Percentiles rank a stretch among this genome's conserved stretches.
These are phyloP conservation scores for Neolamprologus tretocephalus DNA, from an alignment of 2,113 vertebrate species.

Conservation along the genomic window DNA sequence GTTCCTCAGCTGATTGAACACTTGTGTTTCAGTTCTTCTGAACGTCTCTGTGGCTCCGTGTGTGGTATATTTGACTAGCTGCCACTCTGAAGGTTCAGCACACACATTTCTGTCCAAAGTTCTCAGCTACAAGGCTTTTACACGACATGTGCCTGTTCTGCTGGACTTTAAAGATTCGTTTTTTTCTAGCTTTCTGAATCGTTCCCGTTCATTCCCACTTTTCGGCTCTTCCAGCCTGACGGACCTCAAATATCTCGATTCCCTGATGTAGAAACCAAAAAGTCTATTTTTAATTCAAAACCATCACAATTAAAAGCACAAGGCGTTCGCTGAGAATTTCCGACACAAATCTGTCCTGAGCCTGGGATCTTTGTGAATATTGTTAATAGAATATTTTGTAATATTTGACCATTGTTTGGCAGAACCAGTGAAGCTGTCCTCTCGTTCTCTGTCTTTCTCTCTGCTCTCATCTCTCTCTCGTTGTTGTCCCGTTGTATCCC, in stretches of 20 bases:
- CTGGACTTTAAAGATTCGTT: slow-evolving; percentile 5
- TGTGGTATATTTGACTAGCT: slow-evolving; percentile 59
- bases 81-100: slow-evolving; percentile 48
- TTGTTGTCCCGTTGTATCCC: slow-evolving; percentile 65
- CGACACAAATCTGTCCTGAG: slow-evolving; percentile 59
- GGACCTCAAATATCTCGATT: slow-evolving; percentile 32
- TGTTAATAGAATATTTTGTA: slow-evolving; percentile 81
- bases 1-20: slow-evolving; percentile 40
- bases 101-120: slow-evolving; percentile 58
- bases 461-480: background rate
- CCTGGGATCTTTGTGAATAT: slow-evolving; percentile 72
- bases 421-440: slow-evolving; percentile 72
- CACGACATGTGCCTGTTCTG: slow-evolving; percentile 66
- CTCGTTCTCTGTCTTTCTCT: slow-evolving; percentile 30
- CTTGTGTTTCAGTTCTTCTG: slow-evolving; percentile 44
- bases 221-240: slow-evolving; percentile 10
- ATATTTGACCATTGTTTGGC: slow-evolving; percentile 77
- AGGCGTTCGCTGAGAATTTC: slow-evolving; percentile 66
- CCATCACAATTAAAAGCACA: slow-evolving; percentile 66
- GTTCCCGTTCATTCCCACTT: background rate
- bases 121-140: slow-evolving; percentile 65
- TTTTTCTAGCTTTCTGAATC: slow-evolving; percentile 7
- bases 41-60: slow-evolving; percentile 49
- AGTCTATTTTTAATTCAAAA: slow-evolving; percentile 13
- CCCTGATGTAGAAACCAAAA: slow-evolving; percentile 10